Percentiles rank a stretch among this genome's conserved stretches.
Conservation (phyloP, 2,797 vertebrate genomes). For the Lepilemur septentrionalis region DNA sequence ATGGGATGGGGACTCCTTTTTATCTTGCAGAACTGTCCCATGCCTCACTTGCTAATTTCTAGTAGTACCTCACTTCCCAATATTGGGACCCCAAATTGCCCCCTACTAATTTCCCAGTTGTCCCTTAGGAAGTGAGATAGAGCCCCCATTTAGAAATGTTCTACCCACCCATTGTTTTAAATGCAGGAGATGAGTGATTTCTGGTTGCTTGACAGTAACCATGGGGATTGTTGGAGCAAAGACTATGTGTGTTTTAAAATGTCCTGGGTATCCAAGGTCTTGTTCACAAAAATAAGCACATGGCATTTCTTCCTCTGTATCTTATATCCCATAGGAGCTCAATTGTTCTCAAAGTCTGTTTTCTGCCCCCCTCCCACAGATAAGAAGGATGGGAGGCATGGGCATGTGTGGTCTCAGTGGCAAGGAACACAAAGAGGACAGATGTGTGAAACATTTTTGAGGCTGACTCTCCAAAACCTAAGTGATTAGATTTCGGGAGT, state of each 20-base stretch:
- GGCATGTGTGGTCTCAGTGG: fast-evolving
- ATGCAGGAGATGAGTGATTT: not conserved
- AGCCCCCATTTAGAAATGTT: not conserved
- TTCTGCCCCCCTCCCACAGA: not conserved
- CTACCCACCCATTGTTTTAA: not conserved
- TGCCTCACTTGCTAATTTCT: not conserved
- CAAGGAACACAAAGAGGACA: not conserved
- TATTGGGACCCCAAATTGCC: not conserved
- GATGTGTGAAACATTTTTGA: not conserved
- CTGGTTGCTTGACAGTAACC: not conserved
- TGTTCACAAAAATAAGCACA: not conserved
- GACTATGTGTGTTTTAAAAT: not conserved
- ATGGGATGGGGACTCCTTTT: not conserved
- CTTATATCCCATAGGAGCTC: not conserved
- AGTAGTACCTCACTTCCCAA: not conserved
- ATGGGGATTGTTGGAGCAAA: not conserved
- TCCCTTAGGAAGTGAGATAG: not conserved
- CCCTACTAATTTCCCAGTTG: not conserved
- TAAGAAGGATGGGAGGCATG: not conserved
- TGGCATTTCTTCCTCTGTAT: not conserved
- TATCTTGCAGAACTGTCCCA: not conserved
- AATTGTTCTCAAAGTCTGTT: not conserved
- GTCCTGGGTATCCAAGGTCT: not conserved
- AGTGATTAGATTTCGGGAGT: not conserved
- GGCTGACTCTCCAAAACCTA: not conserved